Evolutionary conservation across 1,140 invertebrate species (phyloP), one percentile per base, ranked within the genome.

Genomic region (Drosophila orosa): DNA sequence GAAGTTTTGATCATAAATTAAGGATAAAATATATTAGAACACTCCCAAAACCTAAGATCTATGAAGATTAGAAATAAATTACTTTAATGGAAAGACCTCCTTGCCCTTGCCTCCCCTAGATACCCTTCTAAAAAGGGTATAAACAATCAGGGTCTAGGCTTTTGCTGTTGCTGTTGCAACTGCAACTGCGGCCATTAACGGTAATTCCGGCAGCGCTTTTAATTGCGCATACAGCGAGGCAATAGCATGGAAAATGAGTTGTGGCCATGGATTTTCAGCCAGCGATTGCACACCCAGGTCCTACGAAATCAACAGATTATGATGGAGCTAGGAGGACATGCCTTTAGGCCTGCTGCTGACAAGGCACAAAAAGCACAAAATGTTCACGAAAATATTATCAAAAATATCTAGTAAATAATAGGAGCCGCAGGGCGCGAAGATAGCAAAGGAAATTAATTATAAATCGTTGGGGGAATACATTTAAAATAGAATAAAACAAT

Each of bases 141-240:
- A 12, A 31, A 66, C 60, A 66, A 66, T 66, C 60, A 29, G 42
- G 42, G n/a, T 9, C 2, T 24, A 5, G 50, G 50, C 50, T 13
- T 22, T 31, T 22, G 29, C 19, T 35, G 37, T 40, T 63, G 74
- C 55, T 67, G 47, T 37, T 69, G 54, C 60, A 77, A 45, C 78
- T 74, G 80, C 60, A 79, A 65, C 57, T 76, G 62, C 78, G 76
- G 48, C 82, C 82, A 85, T 85, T 85, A 85, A 86, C 82, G 83
- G 78, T 76, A 87, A 85, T 86, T 81, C 82, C 75, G 83, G 83
- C 78, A 86, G 77, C 74, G 82, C 78, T 87, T 85, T 85, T 85
- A 85, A 85, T 85, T 85, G 82, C 82, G 82, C 82, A 74, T 68
- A 81, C 78, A 76, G 67, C 52, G 73, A 40, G 62, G 57, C 65